These are phyloP conservation scores for Ceratina calcarata DNA, from an alignment of 1,140 invertebrate species.

Conservation along the genomic window DNA sequence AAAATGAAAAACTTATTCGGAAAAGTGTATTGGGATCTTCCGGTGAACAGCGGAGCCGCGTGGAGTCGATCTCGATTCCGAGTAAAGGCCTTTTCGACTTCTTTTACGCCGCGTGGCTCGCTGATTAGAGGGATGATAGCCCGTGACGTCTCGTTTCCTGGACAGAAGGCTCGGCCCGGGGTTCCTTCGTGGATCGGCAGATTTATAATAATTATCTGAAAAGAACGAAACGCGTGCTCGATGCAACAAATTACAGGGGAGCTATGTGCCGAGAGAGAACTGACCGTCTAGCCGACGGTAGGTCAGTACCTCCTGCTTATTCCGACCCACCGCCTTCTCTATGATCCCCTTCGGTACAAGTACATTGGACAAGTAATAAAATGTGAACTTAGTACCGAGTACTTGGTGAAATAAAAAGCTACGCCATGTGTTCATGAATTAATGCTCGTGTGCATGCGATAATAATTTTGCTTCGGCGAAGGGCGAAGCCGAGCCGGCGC, in stretches of 20 bases:
- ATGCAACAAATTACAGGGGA: constrained; percentile 34
- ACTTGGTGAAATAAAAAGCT: not conserved
- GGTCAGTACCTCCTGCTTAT: constrained; percentile 63
- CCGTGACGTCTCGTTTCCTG: constrained; percentile 37
- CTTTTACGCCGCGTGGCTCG: not conserved
- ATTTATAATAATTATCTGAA: constrained; percentile 45
- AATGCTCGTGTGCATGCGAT: constrained; percentile 22
- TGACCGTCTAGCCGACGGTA: constrained; percentile 59
- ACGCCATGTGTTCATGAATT: constrained; percentile 7
- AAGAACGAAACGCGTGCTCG: constrained; percentile 36
- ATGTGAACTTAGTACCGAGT: too few relatives aligned
- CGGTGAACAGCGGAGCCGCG: not conserved
- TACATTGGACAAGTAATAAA: constrained; percentile 73
- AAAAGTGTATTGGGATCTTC: not conserved
- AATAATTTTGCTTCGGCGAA: constrained; percentile 22
- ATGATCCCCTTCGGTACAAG: constrained; percentile 74
- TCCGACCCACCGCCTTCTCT: constrained; percentile 79
- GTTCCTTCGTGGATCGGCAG: not conserved
- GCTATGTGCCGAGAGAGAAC: constrained; percentile 2
- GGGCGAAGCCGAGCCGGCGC: constrained; percentile 3
- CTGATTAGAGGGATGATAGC: constrained; percentile 31
- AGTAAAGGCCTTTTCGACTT: not conserved
- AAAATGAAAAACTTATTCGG: too few relatives aligned
- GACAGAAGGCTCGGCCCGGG: constrained; percentile 20
- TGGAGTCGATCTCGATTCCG: too few relatives aligned